A percentile compares a stretch with the other conserved stretches of the same genome.
Evolutionary conservation across 2,888 invertebrate species (phyloP).

Genomic region (Euphydryas editha): DNA sequence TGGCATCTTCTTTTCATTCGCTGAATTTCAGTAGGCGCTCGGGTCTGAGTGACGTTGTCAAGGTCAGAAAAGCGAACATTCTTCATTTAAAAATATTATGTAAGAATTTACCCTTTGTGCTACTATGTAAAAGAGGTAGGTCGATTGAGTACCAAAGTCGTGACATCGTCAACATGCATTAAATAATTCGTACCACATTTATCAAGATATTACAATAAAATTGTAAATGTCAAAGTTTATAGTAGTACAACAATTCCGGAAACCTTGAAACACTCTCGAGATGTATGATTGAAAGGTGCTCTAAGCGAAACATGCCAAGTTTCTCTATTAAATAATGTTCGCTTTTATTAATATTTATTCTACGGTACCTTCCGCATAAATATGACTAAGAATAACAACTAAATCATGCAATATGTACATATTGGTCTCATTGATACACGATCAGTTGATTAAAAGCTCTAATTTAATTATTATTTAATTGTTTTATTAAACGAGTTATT

Average conservation of each 20-base stretch:
- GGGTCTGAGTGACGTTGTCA: not conserved
- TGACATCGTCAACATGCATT: not conserved
- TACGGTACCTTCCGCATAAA: not conserved
- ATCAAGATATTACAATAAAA: conserved; percentile 16
- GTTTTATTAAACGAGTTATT: too few species aligned
- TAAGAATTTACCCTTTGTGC: not conserved
- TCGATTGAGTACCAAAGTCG: not conserved
- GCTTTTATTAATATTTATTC: conserved; percentile 49
- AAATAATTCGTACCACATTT: not conserved
- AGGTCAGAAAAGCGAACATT: not conserved
- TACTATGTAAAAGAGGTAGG: too few species aligned
- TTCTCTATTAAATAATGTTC: conserved; percentile 21
- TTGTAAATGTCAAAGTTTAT: conserved; percentile 26
- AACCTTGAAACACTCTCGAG: conserved; percentile 27
- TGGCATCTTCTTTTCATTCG: not conserved
- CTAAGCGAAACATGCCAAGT: conserved; percentile 25
- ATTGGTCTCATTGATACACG: not conserved
- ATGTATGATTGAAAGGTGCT: conserved; percentile 29
- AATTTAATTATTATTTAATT: too few species aligned
- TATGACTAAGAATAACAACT: not conserved
- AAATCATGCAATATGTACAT: not conserved
- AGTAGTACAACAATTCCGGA: conserved; percentile 25
- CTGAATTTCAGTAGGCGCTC: not conserved
- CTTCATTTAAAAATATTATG: not conserved
- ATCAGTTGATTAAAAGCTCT: not conserved